These are phyloP conservation scores for Gymnothorax reevesii DNA, from an alignment of 2,797 vertebrate species.

Conservation along the genomic window DNA sequence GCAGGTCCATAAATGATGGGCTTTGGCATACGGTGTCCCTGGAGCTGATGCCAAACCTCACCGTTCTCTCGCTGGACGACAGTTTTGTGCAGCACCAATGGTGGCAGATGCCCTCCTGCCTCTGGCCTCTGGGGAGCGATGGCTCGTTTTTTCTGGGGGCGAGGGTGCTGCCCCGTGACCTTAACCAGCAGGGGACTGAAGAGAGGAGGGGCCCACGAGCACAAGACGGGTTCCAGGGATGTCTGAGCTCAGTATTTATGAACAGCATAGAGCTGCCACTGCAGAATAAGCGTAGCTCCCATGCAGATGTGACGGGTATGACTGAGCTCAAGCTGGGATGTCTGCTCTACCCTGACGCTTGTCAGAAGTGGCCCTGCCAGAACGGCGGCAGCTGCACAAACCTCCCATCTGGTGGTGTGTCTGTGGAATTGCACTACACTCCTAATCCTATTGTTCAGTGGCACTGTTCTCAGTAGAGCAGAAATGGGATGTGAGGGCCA, in stretches of 20 bases:
- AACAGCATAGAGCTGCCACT: constrained; percentile 91
- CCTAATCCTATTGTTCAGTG: neutral
- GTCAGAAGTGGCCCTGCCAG: constrained; percentile 83
- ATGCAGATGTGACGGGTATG: constrained; percentile 85
- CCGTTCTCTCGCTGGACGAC: constrained; percentile 86
- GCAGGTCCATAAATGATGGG: constrained; percentile 87
- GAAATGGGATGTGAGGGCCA: neutral
- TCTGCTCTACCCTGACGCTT: constrained; percentile 81
- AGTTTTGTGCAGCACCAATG: constrained; percentile 82
- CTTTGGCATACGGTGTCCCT: constrained; percentile 88
- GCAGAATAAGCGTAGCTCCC: constrained; percentile 83
- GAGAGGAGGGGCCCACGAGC: constrained; percentile 74
- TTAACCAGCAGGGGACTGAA: constrained; percentile 65
- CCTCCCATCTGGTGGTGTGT: constrained; percentile 84
- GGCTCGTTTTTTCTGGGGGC: constrained; percentile 91
- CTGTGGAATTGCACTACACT: constrained; percentile 4
- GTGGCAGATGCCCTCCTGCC: constrained; percentile 81
- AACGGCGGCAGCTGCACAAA: constrained; percentile 85
- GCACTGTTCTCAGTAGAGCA: neutral
- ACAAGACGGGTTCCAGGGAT: constrained; percentile 91
- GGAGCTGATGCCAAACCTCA: constrained; percentile 89
- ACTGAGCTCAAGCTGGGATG: constrained; percentile 88
- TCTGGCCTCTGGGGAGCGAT: constrained; percentile 83
- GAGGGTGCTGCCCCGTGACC: constrained; percentile 77
- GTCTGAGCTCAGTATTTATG: constrained; percentile 85